Percentiles rank a stretch among this genome's conserved stretches.
phyloP scores from a whole-genome alignment of 1,140 invertebrate species.

The Brachionus calyciflorus region DNA sequence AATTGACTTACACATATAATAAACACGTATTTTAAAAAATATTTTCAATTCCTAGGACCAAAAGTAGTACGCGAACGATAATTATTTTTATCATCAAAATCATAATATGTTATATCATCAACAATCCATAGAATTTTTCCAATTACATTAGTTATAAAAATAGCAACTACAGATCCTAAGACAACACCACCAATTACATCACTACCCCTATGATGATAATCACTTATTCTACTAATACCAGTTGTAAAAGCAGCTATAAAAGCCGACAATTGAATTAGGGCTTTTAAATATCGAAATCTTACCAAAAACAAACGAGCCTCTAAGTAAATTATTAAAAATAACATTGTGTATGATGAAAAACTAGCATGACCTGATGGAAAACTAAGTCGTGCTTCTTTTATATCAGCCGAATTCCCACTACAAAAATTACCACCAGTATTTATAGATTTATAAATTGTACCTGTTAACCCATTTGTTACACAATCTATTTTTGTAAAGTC shows the following conservation, averaged over 20 bases:
- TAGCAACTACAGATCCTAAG: conserved; percentile 67
- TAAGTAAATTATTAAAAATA: conserved; percentile 53
- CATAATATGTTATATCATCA: conserved; percentile 5
- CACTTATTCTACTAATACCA: conserved; percentile 72
- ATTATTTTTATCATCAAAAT: conserved; percentile 45
- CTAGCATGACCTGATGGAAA: conserved; percentile 67
- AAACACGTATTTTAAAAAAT: too few relatives aligned
- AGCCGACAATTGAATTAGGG: conserved; percentile 16
- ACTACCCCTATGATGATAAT: conserved; percentile 96
- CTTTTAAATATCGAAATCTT: conserved; percentile 22
- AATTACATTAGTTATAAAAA: conserved; percentile 51
- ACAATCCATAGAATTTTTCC: conserved; percentile 17
- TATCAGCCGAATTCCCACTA: conserved; percentile 41
- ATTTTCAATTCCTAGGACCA: too few relatives aligned
- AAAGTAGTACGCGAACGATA: too few relatives aligned
- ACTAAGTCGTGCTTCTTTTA: conserved; percentile 60
- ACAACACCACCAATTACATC: conserved; percentile 70
- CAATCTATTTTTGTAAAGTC: conserved; percentile 51
- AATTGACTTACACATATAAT: too few relatives aligned
- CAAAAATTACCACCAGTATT: conserved; percentile 62
- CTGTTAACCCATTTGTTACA: conserved; percentile 30
- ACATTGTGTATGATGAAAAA: conserved; percentile 62
- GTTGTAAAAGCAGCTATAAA: conserved; percentile 26
- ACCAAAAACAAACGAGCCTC: conserved; percentile 27
- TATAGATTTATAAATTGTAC: conserved; percentile 15